These are phyloP conservation scores for Cryptocheilus praepositus DNA, from an alignment of 2,888 invertebrate genomes.

Conservation along the genomic window DNA sequence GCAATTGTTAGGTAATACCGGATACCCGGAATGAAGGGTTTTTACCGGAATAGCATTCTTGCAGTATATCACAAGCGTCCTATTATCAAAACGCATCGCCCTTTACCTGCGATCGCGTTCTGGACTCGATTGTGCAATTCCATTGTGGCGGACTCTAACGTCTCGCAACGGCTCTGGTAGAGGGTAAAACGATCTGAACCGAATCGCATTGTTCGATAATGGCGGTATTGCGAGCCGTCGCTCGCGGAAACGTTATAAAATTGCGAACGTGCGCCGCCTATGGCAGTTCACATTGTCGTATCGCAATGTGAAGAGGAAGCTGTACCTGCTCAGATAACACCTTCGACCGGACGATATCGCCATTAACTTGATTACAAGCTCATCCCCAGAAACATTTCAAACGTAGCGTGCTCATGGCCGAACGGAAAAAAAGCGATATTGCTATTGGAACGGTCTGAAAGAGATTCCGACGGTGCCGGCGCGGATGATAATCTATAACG, in stretches of 20 bases:
- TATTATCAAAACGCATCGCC: constrained; percentile 47
- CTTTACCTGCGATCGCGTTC: constrained; percentile 22
- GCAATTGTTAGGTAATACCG: constrained; percentile 2
- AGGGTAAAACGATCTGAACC: constrained; percentile 42
- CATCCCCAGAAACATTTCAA: neutral
- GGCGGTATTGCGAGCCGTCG: constrained; percentile 29
- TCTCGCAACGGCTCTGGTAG: constrained; percentile 30
- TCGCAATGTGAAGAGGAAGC: constrained; percentile 8
- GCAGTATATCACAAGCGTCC: constrained; percentile 23
- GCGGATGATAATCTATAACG: too few relatives aligned
- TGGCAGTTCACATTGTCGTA: constrained; percentile 23
- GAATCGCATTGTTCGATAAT: constrained; percentile 56
- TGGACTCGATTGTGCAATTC: constrained; percentile 21
- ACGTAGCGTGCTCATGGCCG: too few relatives aligned
- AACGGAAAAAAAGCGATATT: too few relatives aligned
- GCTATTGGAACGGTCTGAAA: too few relatives aligned
- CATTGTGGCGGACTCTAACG: constrained; percentile 32
- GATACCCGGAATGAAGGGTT: constrained; percentile 7
- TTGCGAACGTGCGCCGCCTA: constrained; percentile 34
- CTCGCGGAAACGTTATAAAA: constrained; percentile 43
- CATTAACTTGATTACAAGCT: constrained; percentile 5
- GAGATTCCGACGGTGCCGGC: too few relatives aligned
- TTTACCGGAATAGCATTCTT: constrained; percentile 5
- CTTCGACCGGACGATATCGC: constrained; percentile 5
- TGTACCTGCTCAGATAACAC: neutral